A percentile compares a stretch with the other conserved stretches of the same genome.
Evolutionary conservation across 2,888 invertebrate genomes (phyloP).

Genomic region (Lycophotia porphyrea): DNA sequence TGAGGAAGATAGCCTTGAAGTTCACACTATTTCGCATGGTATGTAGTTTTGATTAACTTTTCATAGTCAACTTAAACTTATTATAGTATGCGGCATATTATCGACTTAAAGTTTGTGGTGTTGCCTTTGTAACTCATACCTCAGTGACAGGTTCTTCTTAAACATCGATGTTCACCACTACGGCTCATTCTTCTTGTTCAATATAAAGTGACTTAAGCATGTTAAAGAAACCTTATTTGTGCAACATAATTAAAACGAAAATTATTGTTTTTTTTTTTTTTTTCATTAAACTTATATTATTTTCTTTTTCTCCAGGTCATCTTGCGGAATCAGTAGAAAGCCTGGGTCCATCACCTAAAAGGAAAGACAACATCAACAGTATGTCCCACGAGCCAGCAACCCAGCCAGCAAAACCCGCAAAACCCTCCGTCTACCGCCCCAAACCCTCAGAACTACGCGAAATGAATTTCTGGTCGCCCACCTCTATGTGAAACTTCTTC

Average conservation of each 20-base stretch:
- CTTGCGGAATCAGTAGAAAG: constrained; percentile 86
- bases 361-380: constrained; percentile 67
- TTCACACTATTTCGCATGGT: constrained; percentile 77
- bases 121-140: not conserved
- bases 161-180: not conserved
- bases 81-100: not conserved
- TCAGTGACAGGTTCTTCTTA: not conserved
- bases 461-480: constrained; percentile 96
- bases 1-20: constrained; percentile 90
- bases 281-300: not conserved
- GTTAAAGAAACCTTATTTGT: not conserved
- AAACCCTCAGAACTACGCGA: constrained; percentile 92
- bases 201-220: not conserved
- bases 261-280: not conserved
- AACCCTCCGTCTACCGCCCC: constrained; percentile 76
- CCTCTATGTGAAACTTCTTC: constrained; percentile 92
- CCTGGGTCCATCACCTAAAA: constrained; percentile 83
- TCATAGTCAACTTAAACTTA: not conserved
- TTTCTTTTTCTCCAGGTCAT: constrained; percentile 70
- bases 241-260: not conserved
- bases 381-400: constrained; percentile 66
- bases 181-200: not conserved
- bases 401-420: constrained; percentile 76
- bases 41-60: constrained; percentile 38
- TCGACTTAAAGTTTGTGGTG: not conserved